Evolutionary conservation across 2,797 vertebrate genomes (phyloP).

Genomic region (Typhlichthys eigenmanni): DNA sequence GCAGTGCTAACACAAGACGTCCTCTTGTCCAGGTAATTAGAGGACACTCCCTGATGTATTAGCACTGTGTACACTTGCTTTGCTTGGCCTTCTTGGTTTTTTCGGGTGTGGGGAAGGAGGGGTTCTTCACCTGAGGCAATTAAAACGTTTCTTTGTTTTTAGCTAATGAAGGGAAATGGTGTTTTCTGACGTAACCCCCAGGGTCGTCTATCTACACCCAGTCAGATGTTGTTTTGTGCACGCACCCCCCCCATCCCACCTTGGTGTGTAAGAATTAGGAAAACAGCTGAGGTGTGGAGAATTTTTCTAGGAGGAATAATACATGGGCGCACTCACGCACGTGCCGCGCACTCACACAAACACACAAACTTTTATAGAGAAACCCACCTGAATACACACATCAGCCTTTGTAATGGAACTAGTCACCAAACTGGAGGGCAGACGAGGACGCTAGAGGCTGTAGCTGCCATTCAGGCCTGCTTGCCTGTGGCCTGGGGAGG

Average conservation of each 20-base stretch:
- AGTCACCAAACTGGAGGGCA: conserved; percentile 48
- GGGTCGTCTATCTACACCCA: conserved; percentile 35
- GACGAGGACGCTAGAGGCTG: conserved; percentile 46
- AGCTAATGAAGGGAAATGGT: conserved; percentile 41
- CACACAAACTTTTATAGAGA: conserved; percentile 32
- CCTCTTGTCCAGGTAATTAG: conserved; percentile 31
- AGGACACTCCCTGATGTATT: conserved; percentile 16
- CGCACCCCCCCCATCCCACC: neutral
- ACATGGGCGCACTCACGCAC: conserved; percentile 17
- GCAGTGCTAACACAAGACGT: conserved; percentile 15
- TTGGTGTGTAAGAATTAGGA: conserved; percentile 41
- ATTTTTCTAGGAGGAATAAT: conserved; percentile 44
- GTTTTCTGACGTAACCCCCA: conserved; percentile 43
- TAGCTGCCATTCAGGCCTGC: conserved; percentile 60
- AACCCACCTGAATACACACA: conserved; percentile 7
- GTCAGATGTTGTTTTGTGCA: conserved; percentile 39
- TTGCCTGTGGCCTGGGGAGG: conserved; percentile 54
- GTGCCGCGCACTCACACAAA: neutral
- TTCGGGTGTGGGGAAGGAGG: neutral
- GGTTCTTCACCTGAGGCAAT: neutral
- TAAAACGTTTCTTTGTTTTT: conserved; percentile 30
- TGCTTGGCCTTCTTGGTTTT: conserved; percentile 22
- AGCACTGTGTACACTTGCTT: conserved; percentile 5
- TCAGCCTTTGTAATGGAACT: conserved; percentile 59
- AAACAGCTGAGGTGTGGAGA: conserved; percentile 60